Percentiles rank a stretch among this genome's conserved stretches.
Evolutionary conservation across 2,113 vertebrate genomes (phyloP).

Genomic region (Turdus rufiventris): DNA sequence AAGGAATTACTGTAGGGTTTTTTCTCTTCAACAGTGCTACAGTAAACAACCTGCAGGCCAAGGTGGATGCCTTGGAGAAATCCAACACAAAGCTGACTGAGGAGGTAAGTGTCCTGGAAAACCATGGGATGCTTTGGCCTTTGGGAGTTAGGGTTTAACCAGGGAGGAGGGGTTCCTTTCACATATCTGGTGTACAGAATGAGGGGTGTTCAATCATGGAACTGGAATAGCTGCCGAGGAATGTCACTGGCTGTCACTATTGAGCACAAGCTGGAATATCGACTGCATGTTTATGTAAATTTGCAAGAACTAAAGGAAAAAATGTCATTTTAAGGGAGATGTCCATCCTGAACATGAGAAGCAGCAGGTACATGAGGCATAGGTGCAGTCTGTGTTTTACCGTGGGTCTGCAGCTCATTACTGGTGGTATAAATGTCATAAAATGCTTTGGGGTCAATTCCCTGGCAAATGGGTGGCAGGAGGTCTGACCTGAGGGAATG

Average conservation of each 20-base stretch:
- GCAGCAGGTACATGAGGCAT: accelerated
- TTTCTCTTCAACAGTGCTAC: conserved; percentile 81
- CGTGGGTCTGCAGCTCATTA: background rate
- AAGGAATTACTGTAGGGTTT: background rate
- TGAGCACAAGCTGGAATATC: background rate
- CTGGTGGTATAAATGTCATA: background rate
- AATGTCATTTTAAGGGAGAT: background rate
- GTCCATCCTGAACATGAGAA: background rate
- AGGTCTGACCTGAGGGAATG: background rate
- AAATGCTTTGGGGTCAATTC: background rate
- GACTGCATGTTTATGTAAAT: too few species aligned
- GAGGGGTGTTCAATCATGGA: background rate
- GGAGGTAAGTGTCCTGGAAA: conserved; percentile 77
- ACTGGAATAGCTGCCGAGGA: background rate
- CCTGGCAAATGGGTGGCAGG: background rate
- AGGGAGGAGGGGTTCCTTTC: background rate
- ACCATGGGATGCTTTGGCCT: background rate
- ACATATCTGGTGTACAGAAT: background rate
- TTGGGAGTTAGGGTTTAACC: background rate
- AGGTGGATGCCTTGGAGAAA: conserved; percentile 95
- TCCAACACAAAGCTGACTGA: conserved; percentile 98
- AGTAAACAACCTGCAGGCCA: conserved; percentile 96
- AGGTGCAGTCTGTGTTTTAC: background rate
- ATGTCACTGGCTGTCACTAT: background rate
- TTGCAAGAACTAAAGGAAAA: background rate